phyloP scores from a whole-genome alignment of 2,113 vertebrate genomes.

The Hemiprocne comata region DNA sequence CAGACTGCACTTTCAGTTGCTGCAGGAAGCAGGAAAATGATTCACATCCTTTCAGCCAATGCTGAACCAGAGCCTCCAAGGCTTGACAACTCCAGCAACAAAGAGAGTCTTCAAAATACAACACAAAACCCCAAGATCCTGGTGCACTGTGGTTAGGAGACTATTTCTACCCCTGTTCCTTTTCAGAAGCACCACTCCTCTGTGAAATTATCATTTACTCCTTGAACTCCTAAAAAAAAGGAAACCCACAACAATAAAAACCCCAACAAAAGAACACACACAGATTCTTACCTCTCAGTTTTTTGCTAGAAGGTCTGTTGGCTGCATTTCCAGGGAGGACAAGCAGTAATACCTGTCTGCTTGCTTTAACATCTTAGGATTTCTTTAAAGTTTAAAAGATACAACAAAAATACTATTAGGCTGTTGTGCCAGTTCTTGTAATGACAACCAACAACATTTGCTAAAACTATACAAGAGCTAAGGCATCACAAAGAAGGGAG shows the following conservation, averaged over 20 bases:
- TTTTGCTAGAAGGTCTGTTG: background rate
- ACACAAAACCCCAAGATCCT: background rate
- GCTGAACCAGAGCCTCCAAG: background rate
- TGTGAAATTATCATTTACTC: background rate
- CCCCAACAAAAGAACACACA: background rate
- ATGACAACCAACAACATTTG: background rate
- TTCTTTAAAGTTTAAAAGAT: background rate
- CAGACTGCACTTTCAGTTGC: background rate
- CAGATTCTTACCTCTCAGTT: background rate
- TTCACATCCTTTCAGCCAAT: background rate
- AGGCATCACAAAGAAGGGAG: background rate
- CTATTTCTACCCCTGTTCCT: background rate
- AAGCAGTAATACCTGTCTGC: background rate
- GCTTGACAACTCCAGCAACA: background rate
- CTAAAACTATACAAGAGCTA: too few relatives aligned
- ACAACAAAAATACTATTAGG: background rate
- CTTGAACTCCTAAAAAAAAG: background rate
- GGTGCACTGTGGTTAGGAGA: background rate
- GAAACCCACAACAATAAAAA: too few relatives aligned
- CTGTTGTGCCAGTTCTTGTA: background rate
- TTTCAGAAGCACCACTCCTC: background rate
- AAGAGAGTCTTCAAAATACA: background rate
- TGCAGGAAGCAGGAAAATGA: conserved; percentile 42
- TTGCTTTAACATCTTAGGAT: background rate
- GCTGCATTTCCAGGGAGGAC: background rate